These are phyloP conservation scores for Amiota minor DNA, from an alignment of 2,888 invertebrate species.

Conservation along the genomic window DNA sequence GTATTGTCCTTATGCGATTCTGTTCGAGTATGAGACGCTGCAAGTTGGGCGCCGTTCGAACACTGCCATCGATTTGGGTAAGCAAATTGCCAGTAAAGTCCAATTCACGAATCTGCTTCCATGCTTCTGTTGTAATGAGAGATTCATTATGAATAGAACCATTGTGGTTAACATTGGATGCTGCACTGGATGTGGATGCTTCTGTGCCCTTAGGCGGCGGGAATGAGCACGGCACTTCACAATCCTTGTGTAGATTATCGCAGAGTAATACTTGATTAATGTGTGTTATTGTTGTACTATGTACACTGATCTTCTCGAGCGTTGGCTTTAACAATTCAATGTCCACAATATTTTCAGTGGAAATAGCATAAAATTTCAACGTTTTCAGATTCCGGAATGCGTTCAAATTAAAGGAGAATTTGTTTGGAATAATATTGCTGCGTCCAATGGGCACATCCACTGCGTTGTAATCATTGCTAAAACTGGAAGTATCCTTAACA, in stretches of 20 bases:
- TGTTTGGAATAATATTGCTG: conserved; percentile 89
- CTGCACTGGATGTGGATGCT: conserved; percentile 19
- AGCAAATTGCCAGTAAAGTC: conserved; percentile 88
- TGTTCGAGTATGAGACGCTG: conserved; percentile 83
- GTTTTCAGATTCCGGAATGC: conserved; percentile 86
- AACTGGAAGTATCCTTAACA: conserved; percentile 61
- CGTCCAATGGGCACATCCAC: conserved; percentile 78
- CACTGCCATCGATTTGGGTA: conserved; percentile 84
- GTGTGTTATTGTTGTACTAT: conserved; percentile 70
- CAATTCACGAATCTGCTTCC: conserved; percentile 81
- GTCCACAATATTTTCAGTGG: conserved; percentile 80
- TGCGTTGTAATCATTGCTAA: conserved; percentile 67
- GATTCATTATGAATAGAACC: background rate
- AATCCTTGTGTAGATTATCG: conserved; percentile 84
- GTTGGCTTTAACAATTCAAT: conserved; percentile 71
- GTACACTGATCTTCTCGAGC: conserved; percentile 74
- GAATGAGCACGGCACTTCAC: conserved; percentile 54
- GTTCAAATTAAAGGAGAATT: conserved; percentile 85
- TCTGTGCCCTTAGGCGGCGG: conserved; percentile 35
- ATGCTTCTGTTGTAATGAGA: conserved; percentile 65
- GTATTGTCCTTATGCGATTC: conserved; percentile 83
- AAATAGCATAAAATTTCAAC: conserved; percentile 81
- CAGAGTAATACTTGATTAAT: conserved; percentile 88
- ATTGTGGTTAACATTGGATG: conserved; percentile 33
- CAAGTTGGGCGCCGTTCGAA: conserved; percentile 83